A percentile compares a stretch with the other conserved stretches of the same genome.
Conservation (phyloP, 2,888 invertebrate genomes). For the Dioctria linearis region DNA sequence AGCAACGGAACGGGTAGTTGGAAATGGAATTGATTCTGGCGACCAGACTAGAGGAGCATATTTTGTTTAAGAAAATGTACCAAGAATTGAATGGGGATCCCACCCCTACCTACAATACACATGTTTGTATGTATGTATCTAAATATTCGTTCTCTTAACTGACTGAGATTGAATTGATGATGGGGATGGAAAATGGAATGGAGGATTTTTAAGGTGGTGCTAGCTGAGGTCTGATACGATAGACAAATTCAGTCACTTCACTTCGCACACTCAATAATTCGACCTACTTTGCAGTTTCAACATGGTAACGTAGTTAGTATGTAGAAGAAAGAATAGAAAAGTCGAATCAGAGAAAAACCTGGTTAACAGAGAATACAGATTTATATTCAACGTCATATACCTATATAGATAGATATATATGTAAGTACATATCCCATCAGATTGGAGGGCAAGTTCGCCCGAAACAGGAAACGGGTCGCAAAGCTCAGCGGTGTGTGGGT, state of each 20-base stretch:
- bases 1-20: not conserved
- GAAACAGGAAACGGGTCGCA: conserved; percentile 20
- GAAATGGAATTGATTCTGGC: not conserved
- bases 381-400: not conserved
- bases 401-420: too few species aligned
- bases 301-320: too few species aligned
- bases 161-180: too few species aligned
- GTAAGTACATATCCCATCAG: not conserved
- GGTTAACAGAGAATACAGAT: not conserved
- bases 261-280: not conserved
- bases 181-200: not conserved
- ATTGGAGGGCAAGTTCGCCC: conserved; percentile 36
- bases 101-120: not conserved
- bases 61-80: not conserved
- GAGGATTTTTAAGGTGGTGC: not conserved
- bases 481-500: conserved; percentile 14
- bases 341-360: not conserved
- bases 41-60: not conserved
- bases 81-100: conserved; percentile 35
- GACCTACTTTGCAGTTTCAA: conserved; percentile 27
- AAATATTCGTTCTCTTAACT: too few species aligned
- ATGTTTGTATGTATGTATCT: too few species aligned
- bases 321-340: too few species aligned
- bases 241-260: not conserved
- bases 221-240: not conserved